Percentiles rank a stretch among this genome's conserved stretches.
Evolutionary conservation across 1,140 invertebrate genomes (phyloP).

Genomic region (Trissolcus basalis): DNA sequence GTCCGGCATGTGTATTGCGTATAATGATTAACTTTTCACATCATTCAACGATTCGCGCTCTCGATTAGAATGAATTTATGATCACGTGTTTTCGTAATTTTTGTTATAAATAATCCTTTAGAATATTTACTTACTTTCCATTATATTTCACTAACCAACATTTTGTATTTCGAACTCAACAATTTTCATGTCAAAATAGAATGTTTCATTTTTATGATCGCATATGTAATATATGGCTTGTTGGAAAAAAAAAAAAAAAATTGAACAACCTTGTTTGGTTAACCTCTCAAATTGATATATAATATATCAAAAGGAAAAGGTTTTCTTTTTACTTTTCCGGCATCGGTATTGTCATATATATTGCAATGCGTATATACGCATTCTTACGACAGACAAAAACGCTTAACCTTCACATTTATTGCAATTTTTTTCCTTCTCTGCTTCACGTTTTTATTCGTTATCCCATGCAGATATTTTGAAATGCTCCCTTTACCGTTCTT

Average conservation of each 20-base stretch:
- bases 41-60: not conserved
- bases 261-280: too few species aligned
- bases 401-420: constrained; percentile 42
- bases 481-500: constrained; percentile 20
- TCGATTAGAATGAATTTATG: constrained; percentile 16
- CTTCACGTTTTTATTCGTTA: constrained; percentile 8
- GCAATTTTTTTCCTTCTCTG: constrained; percentile 14
- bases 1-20: constrained; percentile 14
- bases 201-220: too few species aligned
- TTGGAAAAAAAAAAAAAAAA: too few species aligned
- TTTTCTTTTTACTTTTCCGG: too few species aligned
- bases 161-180: too few species aligned
- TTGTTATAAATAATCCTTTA: too few species aligned
- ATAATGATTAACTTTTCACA: constrained; percentile 21
- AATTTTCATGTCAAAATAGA: too few species aligned
- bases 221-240: too few species aligned
- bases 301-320: too few species aligned
- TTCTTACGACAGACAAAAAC: constrained; percentile 47
- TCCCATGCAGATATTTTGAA: constrained; percentile 4
- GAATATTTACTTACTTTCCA: too few species aligned
- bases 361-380: constrained; percentile 29
- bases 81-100: constrained; percentile 10
- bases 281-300: too few species aligned
- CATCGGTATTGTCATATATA: constrained; percentile 33
- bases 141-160: too few species aligned